These are phyloP conservation scores for Myzus persicae DNA, from an alignment of 1,140 invertebrate species.

Conservation along the genomic window DNA sequence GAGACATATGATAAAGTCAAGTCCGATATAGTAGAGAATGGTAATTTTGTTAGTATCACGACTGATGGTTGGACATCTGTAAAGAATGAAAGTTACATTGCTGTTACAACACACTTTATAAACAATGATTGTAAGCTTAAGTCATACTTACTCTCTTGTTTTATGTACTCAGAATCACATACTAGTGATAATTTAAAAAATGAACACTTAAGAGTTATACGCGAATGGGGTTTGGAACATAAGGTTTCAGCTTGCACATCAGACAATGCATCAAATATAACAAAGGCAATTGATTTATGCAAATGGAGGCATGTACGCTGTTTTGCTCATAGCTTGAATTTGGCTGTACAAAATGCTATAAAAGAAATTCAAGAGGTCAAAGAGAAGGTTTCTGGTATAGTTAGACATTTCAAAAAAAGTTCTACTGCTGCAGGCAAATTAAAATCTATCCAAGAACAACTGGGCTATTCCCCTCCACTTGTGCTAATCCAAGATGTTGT, in stretches of 20 bases:
- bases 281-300: too few relatives aligned
- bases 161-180: not conserved
- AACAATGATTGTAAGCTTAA: not conserved
- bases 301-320: too few relatives aligned
- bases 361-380: too few relatives aligned
- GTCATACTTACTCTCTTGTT: conserved; percentile 12
- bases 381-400: too few relatives aligned
- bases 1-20: not conserved
- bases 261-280: not conserved
- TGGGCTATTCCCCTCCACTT: too few relatives aligned
- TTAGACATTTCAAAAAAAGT: too few relatives aligned
- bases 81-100: not conserved
- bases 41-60: not conserved
- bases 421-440: too few relatives aligned
- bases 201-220: not conserved
- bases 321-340: too few relatives aligned
- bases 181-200: conserved; percentile 19
- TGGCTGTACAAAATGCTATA: too few relatives aligned
- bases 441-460: too few relatives aligned
- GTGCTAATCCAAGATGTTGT: too few relatives aligned
- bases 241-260: not conserved
- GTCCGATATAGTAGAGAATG: not conserved
- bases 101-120: not conserved
- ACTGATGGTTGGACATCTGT: not conserved
- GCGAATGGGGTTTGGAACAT: not conserved